Percentiles rank a stretch among this genome's conserved stretches.
phyloP scores from a whole-genome alignment of 1,140 invertebrate species.

The Pseudobourletiella spinata region DNA sequence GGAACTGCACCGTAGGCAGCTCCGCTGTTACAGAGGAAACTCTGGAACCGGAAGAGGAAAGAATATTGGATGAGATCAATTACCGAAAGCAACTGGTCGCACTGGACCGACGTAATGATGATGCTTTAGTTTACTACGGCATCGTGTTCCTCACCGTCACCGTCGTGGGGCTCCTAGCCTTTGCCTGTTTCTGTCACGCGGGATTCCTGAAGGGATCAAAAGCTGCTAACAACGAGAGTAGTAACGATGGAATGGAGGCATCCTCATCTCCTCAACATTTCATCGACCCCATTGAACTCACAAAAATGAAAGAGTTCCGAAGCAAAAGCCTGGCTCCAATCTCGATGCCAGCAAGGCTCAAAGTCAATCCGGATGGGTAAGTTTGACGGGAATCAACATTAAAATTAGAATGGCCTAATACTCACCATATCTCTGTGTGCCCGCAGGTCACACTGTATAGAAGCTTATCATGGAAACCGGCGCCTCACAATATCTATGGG shows the following conservation, averaged over 20 bases:
- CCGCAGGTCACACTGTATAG: not conserved
- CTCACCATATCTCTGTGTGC: not conserved
- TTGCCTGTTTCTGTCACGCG: not conserved
- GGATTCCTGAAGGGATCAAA: not conserved
- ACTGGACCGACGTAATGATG: not conserved
- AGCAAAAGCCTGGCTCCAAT: not conserved
- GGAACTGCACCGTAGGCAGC: not conserved
- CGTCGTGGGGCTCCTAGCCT: not conserved
- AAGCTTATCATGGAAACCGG: not conserved
- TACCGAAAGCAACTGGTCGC: not conserved
- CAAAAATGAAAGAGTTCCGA: not conserved
- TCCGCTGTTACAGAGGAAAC: no score
- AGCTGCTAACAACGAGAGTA: not conserved
- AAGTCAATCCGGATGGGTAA: not conserved
- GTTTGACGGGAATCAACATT: no score
- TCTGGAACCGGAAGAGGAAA: not conserved
- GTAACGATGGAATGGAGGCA: not conserved
- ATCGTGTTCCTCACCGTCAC: not conserved
- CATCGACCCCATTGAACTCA: not conserved
- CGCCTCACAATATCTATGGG: not conserved
- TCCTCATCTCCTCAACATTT: no score
- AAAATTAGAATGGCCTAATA: no score
- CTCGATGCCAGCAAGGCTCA: not conserved
- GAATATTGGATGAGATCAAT: not conserved
- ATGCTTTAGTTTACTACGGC: not conserved